Evolutionary conservation across 2,113 vertebrate species (phyloP).

Genomic region (Oryzias woworae): DNA sequence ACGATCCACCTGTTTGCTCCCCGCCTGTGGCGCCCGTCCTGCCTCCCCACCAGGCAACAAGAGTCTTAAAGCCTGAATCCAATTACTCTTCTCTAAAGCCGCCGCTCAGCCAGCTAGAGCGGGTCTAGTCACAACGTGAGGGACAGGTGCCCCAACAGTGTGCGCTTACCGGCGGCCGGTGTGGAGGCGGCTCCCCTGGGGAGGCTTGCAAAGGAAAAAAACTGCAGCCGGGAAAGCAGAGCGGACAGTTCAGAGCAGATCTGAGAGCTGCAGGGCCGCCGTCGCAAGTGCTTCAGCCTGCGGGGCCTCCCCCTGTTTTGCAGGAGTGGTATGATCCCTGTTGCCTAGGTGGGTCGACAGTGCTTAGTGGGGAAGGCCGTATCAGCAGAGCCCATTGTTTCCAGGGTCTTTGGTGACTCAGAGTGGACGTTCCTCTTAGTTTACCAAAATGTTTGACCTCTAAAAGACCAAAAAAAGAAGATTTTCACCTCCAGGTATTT

Average conservation of each 20-base stretch:
- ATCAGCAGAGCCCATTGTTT: conserved; percentile 67
- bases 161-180: neutral
- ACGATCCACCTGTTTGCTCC: conserved; percentile 3
- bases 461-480: conserved; percentile 29
- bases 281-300: neutral
- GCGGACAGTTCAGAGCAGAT: neutral
- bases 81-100: conserved; percentile 67
- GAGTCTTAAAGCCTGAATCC: conserved; percentile 68
- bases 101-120: conserved; percentile 35
- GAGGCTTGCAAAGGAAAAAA: neutral
- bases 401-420: conserved; percentile 46
- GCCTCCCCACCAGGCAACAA: conserved; percentile 39
- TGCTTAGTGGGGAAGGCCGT: conserved; percentile 61
- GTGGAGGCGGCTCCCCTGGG: accelerated
- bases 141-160: neutral
- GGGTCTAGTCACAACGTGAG: conserved; percentile 2
- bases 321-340: conserved; percentile 63
- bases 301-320: conserved; percentile 28
- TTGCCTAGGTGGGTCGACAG: conserved; percentile 71
- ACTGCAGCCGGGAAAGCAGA: accelerated
- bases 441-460: conserved; percentile 36
- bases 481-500: conserved; percentile 47
- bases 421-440: conserved; percentile 27
- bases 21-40: conserved; percentile 14
- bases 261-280: neutral